A percentile compares a stretch with the other conserved stretches of the same genome.
Evolutionary conservation across 1,140 invertebrate species (phyloP).

Genomic region (Ceratosolen solmsi): DNA sequence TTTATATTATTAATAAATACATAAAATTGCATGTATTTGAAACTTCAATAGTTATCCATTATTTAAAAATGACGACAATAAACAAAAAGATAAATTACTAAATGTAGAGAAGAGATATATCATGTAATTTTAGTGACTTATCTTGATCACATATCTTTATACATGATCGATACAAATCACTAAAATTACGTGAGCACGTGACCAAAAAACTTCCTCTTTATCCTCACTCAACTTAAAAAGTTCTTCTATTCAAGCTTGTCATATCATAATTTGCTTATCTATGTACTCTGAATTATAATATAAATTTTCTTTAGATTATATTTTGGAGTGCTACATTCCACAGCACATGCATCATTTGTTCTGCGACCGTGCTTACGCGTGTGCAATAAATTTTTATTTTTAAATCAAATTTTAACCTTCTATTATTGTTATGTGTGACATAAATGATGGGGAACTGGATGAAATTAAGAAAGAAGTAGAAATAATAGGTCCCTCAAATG

Average conservation of each 20-base stretch:
- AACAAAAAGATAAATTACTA: too few species aligned
- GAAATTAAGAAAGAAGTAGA: constrained; percentile 20
- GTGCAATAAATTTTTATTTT: constrained; percentile 1
- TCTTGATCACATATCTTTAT: too few species aligned
- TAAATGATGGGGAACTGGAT: not conserved
- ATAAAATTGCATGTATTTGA: too few species aligned
- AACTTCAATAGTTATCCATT: too few species aligned
- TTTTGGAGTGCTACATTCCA: not conserved
- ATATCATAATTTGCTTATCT: not conserved
- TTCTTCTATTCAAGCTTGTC: not conserved
- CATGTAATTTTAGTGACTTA: too few species aligned
- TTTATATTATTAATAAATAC: too few species aligned
- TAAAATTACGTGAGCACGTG: not conserved
- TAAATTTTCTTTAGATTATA: not conserved
- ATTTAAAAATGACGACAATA: too few species aligned
- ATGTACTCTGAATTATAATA: not conserved
- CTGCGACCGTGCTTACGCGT: not conserved
- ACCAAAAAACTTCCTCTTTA: constrained; percentile 6
- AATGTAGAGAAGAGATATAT: too few species aligned
- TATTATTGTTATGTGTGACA: constrained; percentile 9
- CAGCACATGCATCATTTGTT: not conserved
- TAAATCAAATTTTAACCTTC: not conserved
- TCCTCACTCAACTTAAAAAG: not conserved
- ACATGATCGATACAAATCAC: too few species aligned
- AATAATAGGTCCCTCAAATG: not conserved